A percentile compares a stretch with the other conserved stretches of the same genome.
Conservation (phyloP, 2,888 invertebrate species). For the Empis livida region DNA sequence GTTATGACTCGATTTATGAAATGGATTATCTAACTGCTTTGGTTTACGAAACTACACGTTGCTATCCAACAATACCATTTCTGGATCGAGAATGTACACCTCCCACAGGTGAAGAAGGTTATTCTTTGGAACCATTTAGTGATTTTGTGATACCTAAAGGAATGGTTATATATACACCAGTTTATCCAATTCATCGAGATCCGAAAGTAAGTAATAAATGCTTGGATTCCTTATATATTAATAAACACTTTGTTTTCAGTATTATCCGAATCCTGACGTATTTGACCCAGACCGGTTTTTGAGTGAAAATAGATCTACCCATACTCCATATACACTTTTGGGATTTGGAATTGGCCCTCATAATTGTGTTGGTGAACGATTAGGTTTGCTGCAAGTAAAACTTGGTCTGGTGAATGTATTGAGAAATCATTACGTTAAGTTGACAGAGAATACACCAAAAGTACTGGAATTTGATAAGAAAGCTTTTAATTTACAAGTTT, state of each 20-base stretch:
- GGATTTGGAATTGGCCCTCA: not conserved
- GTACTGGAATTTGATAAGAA: constrained; percentile 24
- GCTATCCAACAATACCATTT: constrained; percentile 32
- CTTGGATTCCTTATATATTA: not conserved
- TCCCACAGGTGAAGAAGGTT: constrained; percentile 14
- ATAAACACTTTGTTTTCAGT: constrained; percentile 17
- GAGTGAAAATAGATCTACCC: not conserved
- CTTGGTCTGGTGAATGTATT: constrained; percentile 28
- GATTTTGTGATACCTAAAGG: constrained; percentile 24
- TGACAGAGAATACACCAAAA: constrained; percentile 18
- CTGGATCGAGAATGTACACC: constrained; percentile 30
- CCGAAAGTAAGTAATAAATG: constrained; percentile 22
- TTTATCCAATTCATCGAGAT: constrained; percentile 29
- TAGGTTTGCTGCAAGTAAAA: constrained; percentile 27
- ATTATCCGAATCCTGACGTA: not conserved
- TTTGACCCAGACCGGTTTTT: not conserved
- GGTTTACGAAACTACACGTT: constrained; percentile 27
- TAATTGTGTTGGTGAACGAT: constrained; percentile 17
- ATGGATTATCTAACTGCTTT: constrained; percentile 38
- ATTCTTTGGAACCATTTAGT: constrained; percentile 25
- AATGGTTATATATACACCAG: constrained; percentile 29
- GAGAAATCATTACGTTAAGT: constrained; percentile 25
- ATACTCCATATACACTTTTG: not conserved
- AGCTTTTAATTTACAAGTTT: constrained; percentile 22
- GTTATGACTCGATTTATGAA: constrained; percentile 35